These are phyloP conservation scores for Hiodon tergisus DNA, from an alignment of 2,113 vertebrate genomes.

Conservation along the genomic window DNA sequence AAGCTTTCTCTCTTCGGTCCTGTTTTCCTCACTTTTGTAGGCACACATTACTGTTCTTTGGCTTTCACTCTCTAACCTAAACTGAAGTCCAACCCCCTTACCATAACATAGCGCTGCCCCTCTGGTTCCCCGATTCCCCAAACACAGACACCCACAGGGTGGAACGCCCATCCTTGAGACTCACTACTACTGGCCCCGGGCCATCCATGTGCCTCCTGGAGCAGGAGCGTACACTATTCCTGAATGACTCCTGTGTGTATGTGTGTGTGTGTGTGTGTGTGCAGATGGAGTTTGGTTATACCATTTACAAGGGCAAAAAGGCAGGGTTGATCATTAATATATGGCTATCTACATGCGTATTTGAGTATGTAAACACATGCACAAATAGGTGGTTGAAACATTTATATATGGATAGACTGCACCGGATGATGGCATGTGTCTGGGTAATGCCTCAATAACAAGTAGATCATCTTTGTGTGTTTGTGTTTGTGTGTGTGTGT, in stretches of 20 bases:
- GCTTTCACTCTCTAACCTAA: neutral
- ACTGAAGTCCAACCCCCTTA: too few relatives aligned
- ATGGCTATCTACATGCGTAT: slow-evolving; percentile 44
- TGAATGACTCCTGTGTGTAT: neutral
- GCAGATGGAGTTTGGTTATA: neutral
- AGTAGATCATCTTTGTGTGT: too few relatives aligned
- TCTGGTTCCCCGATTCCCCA: too few relatives aligned
- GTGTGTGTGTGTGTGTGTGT: neutral
- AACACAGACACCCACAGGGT: too few relatives aligned
- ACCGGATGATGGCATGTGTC: slow-evolving; percentile 48
- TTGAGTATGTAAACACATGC: slow-evolving; percentile 52
- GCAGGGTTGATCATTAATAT: slow-evolving; percentile 52
- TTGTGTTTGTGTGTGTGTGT: too few relatives aligned
- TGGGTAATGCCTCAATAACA: slow-evolving; percentile 24
- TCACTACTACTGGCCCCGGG: too few relatives aligned
- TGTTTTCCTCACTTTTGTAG: neutral
- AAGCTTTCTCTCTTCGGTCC: neutral
- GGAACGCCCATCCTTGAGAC: neutral
- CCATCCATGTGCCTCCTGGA: neutral
- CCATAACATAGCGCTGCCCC: too few relatives aligned
- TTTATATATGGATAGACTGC: slow-evolving; percentile 39
- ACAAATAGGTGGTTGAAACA: slow-evolving; percentile 50
- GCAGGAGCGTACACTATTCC: neutral
- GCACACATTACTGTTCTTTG: neutral
- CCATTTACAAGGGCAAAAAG: slow-evolving; percentile 53